Conservation (phyloP, 2,113 vertebrate genomes). For the Aegotheles bennettii region DNA sequence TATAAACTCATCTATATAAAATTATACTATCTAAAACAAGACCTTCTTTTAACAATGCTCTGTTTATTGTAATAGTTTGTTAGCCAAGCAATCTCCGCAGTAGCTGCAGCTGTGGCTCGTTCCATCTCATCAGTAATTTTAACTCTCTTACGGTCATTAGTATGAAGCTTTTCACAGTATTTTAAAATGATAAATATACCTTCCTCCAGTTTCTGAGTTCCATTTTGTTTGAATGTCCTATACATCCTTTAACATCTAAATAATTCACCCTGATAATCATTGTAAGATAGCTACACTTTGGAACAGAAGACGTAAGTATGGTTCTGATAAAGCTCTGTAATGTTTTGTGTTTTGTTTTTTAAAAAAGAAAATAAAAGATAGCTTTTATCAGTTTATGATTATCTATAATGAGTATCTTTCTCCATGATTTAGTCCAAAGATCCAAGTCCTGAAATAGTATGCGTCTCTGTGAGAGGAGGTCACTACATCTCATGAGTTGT, state of each 20-base stretch:
- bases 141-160: background rate
- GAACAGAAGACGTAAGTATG: background rate
- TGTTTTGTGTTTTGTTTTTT: background rate
- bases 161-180: background rate
- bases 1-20: background rate
- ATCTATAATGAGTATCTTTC: background rate
- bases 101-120: constrained; percentile 12
- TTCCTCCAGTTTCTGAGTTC: background rate
- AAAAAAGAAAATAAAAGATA: background rate
- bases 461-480: background rate
- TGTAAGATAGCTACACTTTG: background rate
- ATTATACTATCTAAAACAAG: background rate
- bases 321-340: background rate
- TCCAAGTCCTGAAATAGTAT: background rate
- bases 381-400: background rate
- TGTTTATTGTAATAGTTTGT: constrained; percentile 1
- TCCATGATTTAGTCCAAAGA: background rate
- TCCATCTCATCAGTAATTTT: constrained; percentile 4
- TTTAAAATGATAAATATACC: background rate
- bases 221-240: background rate
- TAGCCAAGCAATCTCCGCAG: constrained; percentile 8
- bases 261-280: background rate
- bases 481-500: background rate
- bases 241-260: background rate
- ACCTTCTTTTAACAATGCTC: constrained; percentile 3